phyloP scores from a whole-genome alignment of 1,140 invertebrate species.

The Scaptomyza montana region DNA sequence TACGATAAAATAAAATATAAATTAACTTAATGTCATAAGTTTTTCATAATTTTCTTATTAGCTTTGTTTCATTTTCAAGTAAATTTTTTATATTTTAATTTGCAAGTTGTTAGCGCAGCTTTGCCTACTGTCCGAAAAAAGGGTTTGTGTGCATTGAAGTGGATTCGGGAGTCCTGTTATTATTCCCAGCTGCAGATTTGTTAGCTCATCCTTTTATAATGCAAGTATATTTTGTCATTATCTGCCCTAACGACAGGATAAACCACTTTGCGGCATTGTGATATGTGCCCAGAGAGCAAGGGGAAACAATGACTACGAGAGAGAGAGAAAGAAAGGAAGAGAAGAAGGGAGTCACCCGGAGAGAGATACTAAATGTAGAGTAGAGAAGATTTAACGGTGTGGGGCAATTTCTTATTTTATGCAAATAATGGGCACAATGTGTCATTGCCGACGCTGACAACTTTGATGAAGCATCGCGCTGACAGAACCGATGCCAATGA shows the following conservation, averaged over 20 bases:
- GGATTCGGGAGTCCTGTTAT: not conserved
- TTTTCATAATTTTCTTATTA: no score
- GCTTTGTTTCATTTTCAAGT: no score
- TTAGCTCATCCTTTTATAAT: constrained; percentile 2
- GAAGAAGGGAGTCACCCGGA: not conserved
- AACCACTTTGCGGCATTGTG: constrained; percentile 61
- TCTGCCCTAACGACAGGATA: constrained; percentile 55
- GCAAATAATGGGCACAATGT: constrained; percentile 79
- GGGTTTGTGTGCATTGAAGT: not conserved
- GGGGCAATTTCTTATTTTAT: constrained; percentile 43
- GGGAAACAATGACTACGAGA: not conserved
- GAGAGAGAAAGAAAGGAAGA: not conserved
- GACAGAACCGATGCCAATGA: constrained; percentile 42
- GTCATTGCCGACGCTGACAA: constrained; percentile 69
- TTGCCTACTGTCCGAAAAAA: not conserved
- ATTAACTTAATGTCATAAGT: not conserved
- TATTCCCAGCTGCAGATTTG: not conserved
- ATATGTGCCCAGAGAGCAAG: constrained; percentile 6
- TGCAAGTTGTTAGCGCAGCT: not conserved
- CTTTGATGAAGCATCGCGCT: constrained; percentile 64
- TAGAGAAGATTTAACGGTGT: not conserved
- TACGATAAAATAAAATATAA: not conserved
- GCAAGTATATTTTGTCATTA: constrained; percentile 18
- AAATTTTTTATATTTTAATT: not conserved
- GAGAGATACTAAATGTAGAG: not conserved